Evolutionary conservation across 2,797 vertebrate genomes (phyloP), one percentile per base, ranked within the genome.

Genomic region (Pipistrellus pygmaeus): DNA sequence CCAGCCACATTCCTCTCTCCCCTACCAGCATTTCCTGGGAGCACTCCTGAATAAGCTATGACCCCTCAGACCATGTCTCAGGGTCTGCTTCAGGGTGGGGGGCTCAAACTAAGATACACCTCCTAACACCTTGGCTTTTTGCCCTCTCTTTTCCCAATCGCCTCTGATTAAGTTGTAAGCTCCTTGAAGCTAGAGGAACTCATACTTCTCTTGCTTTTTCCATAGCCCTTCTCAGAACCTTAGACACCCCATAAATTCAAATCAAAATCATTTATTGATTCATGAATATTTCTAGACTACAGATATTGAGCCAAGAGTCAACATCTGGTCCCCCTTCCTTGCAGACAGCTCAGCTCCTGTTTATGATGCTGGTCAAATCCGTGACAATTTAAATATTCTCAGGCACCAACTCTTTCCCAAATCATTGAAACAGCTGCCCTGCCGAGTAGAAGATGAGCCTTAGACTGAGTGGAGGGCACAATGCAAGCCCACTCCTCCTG

Each of bases 311-410:
- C 55, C 44, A 73, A 53, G 55, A 32, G 35, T 51, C 35, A 27
- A 9, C 12, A 9, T n/a, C 57, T 15, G 55, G 46, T 5, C 9
- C 64, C 41, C 41, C 48, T 68, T 88, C 30, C 68, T 81, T 23
- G 3, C 5, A 72, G 62, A 44, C 7, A 11, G 64, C 48, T 93
- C 41, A 44, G 21, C 17, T 84, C 30, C 32, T 41, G 1, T 30
- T 90, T 86, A 89, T 89, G 84, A 88, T 71, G 27, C 51, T 69
- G 53, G 48, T 57, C 66, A 93, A 68, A 87, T 72, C 27, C 21
- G 3, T 51, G 30, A 78, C 32, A 51, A 44, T 6, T 51, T 44
- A 53, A 87, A 48, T 57, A 20, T 68, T 80, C 51, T 91, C 44
- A 73, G 69, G 46, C 23, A 81, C 30, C 35, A 35, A 17, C 25